Base-by-base conservation (phyloP, 37 sponge, comb jelly and placozoan species). In the Crambe crambe region DNA sequence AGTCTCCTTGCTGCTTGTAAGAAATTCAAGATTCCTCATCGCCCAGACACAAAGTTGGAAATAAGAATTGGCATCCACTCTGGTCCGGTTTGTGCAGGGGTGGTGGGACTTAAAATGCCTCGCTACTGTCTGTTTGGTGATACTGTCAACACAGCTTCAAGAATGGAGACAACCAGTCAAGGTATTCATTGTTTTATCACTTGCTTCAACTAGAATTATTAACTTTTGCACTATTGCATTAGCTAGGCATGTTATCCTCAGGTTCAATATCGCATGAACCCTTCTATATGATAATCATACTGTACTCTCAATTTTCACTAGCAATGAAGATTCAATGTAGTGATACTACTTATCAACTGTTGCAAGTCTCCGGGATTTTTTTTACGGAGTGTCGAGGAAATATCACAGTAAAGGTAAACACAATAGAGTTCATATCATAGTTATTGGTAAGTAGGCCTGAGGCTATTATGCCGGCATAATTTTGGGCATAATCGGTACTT, bases 21-120 rank as follows among this genome's bases (percentile, higher is more conserved):
- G 18, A 74, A 40, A 36, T 96, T 96, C 85, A 82, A 65, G 58
- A 91, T 96, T 32, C 97, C 94, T n/a, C 97, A 96, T 58, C 58
- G 77, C 34, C 78, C 85, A 10, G 41, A 77, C 63, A 76, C 62
- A 39, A 86, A 65, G 27, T 79, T 96, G 3, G 68, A 90, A 72
- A 87, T 96, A n/a, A 57, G 97, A 35, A 85, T 74, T 41, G 97
- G 97, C 2, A 81, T 96, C 5, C 97, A 96, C 59, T 93, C 97
- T 47, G 97, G 97, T 20, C 80, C 97, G 2, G 97, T 95, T 29
- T 90, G 91, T 58, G 93, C 96, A 2, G 96, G 96, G 25, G 92
- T 95, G n/a, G 92, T 95, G 41, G 96, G 96, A 3, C 36, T 85
- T 20, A 95, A 95, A 75, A 95, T 95, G 96, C 96, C 96, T 66